Conservation (phyloP, 2,888 invertebrate species). For the Himalopsyche kuldschensis region DNA sequence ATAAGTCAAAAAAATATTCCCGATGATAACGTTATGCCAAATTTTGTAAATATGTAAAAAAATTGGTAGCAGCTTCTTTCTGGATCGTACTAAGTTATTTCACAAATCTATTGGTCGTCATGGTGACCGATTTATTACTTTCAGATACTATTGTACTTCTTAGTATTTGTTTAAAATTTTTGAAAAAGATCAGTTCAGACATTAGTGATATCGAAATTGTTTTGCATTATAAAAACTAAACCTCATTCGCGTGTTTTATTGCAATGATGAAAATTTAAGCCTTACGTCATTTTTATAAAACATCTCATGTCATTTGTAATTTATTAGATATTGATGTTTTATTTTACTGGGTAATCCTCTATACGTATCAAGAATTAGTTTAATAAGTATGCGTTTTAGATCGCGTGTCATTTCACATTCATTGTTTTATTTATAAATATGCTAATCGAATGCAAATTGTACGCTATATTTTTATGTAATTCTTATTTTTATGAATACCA, state of each 20-base stretch:
- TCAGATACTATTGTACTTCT: too few relatives aligned
- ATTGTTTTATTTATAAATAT: constrained; percentile 7
- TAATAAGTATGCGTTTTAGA: neutral
- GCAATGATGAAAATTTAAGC: neutral
- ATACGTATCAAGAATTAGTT: neutral
- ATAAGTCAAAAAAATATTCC: too few relatives aligned
- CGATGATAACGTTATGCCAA: too few relatives aligned
- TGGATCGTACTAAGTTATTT: too few relatives aligned
- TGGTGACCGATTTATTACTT: too few relatives aligned
- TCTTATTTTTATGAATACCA: neutral
- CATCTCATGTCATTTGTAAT: neutral
- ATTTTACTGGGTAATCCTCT: neutral
- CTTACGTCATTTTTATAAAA: neutral
- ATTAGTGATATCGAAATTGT: too few relatives aligned
- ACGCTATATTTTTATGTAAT: neutral
- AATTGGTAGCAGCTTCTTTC: too few relatives aligned
- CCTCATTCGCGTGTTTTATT: neutral
- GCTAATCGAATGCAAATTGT: neutral
- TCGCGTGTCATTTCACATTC: neutral
- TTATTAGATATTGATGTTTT: neutral
- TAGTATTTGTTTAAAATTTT: too few relatives aligned
- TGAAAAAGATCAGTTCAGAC: too few relatives aligned
- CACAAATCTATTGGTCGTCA: too few relatives aligned
- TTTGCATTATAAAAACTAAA: neutral
- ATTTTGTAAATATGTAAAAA: too few relatives aligned